These are phyloP conservation scores for Garrulus glandarius DNA, from an alignment of 2,797 vertebrate species.

Conservation along the genomic window DNA sequence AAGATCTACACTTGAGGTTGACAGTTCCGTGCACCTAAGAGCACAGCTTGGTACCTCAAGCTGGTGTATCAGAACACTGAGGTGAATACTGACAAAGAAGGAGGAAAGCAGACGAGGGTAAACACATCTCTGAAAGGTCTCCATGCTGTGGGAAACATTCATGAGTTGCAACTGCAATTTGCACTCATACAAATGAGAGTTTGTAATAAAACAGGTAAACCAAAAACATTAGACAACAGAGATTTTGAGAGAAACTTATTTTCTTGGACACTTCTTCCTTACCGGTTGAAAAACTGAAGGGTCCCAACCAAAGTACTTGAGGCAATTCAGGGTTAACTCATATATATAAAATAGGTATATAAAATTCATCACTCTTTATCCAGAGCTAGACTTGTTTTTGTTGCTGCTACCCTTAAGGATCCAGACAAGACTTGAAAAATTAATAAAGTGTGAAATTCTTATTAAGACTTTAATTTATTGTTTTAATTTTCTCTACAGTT, in stretches of 20 bases:
- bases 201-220: not conserved
- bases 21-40: not conserved
- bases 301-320: not conserved
- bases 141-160: not conserved
- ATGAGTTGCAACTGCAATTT: not conserved
- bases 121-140: not conserved
- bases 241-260: not conserved
- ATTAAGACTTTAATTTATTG: not conserved
- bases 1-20: not conserved
- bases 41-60: not conserved
- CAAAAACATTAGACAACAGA: not conserved
- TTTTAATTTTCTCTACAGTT: not conserved
- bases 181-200: not conserved
- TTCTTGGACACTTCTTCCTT: not conserved
- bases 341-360: too few species aligned
- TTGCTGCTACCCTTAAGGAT: not conserved
- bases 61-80: not conserved
- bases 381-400: not conserved
- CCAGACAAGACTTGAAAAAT: not conserved
- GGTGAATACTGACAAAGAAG: not conserved
- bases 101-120: not conserved
- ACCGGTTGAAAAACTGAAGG: not conserved
- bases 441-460: not conserved
- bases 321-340: not conserved
- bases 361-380: not conserved